Percentiles rank a stretch among this genome's conserved stretches.
Evolutionary conservation across 1,140 invertebrate species (phyloP).

Genomic region (Hylyphantes graminicola): DNA sequence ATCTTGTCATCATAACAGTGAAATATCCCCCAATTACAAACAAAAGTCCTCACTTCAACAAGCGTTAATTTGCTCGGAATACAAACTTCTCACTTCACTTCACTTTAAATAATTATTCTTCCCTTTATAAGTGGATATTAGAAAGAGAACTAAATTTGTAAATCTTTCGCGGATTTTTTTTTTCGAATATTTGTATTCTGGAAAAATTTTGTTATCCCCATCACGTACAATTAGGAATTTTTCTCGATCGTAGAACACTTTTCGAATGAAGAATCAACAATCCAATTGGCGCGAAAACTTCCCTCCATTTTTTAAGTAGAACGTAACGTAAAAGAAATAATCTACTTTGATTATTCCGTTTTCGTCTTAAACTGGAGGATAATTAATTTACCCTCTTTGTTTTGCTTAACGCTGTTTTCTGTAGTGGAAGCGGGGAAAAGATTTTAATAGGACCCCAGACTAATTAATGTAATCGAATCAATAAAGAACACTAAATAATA

Average conservation of each 20-base stretch:
- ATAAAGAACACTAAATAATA: constrained; percentile 16
- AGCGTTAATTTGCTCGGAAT: too few species aligned
- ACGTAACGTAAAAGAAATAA: not conserved
- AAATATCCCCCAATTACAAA: too few species aligned
- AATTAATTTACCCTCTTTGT: constrained; percentile 29
- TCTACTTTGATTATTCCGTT: constrained; percentile 13
- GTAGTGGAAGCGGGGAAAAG: constrained; percentile 1
- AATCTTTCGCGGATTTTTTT: too few species aligned
- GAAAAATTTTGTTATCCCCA: not conserved
- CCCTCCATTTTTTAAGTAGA: constrained; percentile 9
- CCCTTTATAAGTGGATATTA: too few species aligned
- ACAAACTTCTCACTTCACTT: too few species aligned
- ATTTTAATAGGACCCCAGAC: constrained; percentile 4
- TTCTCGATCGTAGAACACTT: not conserved
- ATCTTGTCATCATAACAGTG: too few species aligned
- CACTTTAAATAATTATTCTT: too few species aligned
- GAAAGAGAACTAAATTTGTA: too few species aligned
- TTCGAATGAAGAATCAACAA: not conserved
- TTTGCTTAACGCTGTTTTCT: constrained; percentile 10
- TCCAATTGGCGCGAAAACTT: constrained; percentile 3
- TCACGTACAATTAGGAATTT: constrained; percentile 2
- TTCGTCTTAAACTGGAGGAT: constrained; percentile 12
- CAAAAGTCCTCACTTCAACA: too few species aligned
- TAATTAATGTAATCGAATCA: constrained; percentile 40
- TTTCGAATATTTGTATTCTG: too few species aligned